A percentile compares a stretch with the other conserved stretches of the same genome.
phyloP scores from a whole-genome alignment of 2,888 invertebrate genomes.

The Habrosyne pyritoides region DNA sequence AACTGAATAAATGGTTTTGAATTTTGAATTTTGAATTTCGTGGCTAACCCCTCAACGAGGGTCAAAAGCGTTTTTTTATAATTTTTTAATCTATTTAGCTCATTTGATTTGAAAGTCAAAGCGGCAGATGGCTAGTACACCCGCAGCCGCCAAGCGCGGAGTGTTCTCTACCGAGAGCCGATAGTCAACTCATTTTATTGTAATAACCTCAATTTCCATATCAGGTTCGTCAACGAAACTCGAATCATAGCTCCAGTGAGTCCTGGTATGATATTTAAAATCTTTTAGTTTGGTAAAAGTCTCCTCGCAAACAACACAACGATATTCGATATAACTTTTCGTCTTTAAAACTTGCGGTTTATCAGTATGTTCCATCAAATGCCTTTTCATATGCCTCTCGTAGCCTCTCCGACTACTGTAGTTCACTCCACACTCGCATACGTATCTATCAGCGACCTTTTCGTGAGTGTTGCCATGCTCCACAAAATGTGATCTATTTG shows the following conservation, averaged over 20 bases:
- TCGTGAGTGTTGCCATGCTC: conserved; percentile 55
- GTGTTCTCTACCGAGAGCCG: too few species aligned
- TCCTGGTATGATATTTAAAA: not conserved
- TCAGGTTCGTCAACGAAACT: not conserved
- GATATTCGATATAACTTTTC: not conserved
- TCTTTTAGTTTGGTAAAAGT: not conserved
- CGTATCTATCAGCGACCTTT: conserved; percentile 41
- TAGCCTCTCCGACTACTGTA: conserved; percentile 52
- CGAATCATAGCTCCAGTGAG: not conserved
- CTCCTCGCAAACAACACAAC: not conserved
- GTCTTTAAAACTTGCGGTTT: not conserved
- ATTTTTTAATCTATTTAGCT: too few species aligned
- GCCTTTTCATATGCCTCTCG: conserved; percentile 42
- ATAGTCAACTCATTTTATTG: not conserved
- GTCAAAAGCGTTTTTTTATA: too few species aligned
- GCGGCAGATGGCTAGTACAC: too few species aligned
- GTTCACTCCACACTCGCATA: conserved; percentile 47
- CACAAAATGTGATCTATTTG: conserved; percentile 34
- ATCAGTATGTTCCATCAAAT: conserved; percentile 16
- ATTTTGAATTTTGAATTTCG: too few species aligned
- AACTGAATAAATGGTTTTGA: too few species aligned
- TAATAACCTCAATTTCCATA: not conserved
- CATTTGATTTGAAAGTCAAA: too few species aligned
- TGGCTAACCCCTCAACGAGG: too few species aligned
- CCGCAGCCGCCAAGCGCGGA: too few species aligned